A percentile compares a stretch with the other conserved stretches of the same genome.
These are phyloP conservation scores for Poecilia picta DNA, from an alignment of 2,797 vertebrate species.

Conservation along the genomic window DNA sequence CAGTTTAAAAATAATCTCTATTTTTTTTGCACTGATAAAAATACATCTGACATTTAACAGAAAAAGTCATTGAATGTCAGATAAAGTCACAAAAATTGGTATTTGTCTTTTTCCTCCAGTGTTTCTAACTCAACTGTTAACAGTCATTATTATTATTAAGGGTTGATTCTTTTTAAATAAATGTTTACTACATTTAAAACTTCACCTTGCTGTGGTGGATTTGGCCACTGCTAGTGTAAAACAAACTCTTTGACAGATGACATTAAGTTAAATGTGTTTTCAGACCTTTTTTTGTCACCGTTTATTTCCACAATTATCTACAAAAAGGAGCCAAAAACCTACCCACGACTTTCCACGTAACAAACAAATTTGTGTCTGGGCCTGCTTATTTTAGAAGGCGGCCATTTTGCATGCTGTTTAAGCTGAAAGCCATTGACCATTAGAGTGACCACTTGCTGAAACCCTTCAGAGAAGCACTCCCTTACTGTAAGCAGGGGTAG, in stretches of 20 bases:
- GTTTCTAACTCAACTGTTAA: background rate
- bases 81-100: background rate
- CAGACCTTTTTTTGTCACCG: background rate
- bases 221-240: background rate
- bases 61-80: background rate
- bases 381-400: slow-evolving; percentile 16
- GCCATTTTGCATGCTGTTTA: slow-evolving; percentile 17
- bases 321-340: background rate
- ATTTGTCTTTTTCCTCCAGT: background rate
- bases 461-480: slow-evolving; percentile 23
- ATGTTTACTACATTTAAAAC: background rate
- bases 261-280: background rate
- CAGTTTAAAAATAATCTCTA: background rate
- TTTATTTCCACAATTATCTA: background rate
- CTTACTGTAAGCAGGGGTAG: slow-evolving; percentile 25
- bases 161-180: background rate
- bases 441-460: slow-evolving; percentile 50
- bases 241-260: background rate
- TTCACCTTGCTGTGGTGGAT: background rate
- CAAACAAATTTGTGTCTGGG: background rate
- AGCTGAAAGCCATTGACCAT: slow-evolving; percentile 57
- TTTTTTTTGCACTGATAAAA: background rate
- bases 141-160: background rate
- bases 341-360: background rate
- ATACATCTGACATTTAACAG: background rate